These are phyloP conservation scores for Mus pahari DNA, from an alignment of 2,113 vertebrate genomes.

Conservation along the genomic window DNA sequence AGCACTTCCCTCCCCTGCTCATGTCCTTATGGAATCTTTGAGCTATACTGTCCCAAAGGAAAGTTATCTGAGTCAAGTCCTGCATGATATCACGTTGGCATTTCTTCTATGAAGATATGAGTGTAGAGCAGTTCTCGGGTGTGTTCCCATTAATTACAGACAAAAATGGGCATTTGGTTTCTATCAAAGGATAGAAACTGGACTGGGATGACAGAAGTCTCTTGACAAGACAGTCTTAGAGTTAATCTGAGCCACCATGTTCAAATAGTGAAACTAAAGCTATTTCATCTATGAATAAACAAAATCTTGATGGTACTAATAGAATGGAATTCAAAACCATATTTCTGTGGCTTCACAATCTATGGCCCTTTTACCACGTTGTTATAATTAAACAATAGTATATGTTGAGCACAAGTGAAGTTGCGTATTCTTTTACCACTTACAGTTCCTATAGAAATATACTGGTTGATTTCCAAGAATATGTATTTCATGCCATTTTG, in stretches of 20 bases:
- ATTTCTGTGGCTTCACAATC: background rate
- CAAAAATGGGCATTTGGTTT: background rate
- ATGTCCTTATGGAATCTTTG: background rate
- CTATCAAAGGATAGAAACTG: background rate
- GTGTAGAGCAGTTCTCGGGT: background rate
- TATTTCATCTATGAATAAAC: constrained; percentile 37
- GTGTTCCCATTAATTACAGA: background rate
- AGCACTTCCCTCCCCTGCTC: background rate
- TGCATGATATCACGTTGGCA: background rate
- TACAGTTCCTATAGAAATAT: constrained; percentile 36
- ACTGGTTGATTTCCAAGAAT: constrained; percentile 35
- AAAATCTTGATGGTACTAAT: background rate
- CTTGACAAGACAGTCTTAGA: background rate
- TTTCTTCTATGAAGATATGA: background rate
- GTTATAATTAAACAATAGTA: constrained; percentile 30
- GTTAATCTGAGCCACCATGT: background rate
- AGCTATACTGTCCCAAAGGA: background rate
- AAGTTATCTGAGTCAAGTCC: background rate
- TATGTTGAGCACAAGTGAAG: constrained; percentile 31
- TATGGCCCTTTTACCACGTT: background rate
- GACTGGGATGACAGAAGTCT: background rate
- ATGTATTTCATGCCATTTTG: background rate
- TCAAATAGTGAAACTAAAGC: background rate
- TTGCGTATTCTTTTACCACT: background rate
- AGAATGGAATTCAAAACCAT: constrained; percentile 19